Conservation (phyloP, 2,113 vertebrate species). For the Tor tambroides region DNA sequence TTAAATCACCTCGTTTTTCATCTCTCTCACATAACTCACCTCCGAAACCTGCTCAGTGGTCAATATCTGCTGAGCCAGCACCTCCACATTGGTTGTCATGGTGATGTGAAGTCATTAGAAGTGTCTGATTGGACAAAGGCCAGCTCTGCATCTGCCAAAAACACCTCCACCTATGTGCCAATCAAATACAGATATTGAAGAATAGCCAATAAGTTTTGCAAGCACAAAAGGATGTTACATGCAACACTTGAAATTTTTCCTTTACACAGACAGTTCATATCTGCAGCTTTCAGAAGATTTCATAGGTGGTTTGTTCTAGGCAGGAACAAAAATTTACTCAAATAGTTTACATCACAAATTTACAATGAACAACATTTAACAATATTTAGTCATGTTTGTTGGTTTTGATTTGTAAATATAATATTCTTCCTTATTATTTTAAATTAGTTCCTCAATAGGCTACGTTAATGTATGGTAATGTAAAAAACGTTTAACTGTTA, state of each 20-base stretch:
- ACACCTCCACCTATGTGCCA: slow-evolving; percentile 40
- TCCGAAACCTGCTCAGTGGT: no score
- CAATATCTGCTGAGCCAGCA: slow-evolving; percentile 90
- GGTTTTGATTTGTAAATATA: no score
- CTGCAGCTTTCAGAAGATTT: neutral
- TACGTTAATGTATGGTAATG: neutral
- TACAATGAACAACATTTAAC: no score
- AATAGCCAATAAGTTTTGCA: neutral
- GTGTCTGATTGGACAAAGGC: slow-evolving; percentile 77
- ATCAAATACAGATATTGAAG: neutral
- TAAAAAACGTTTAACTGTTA: neutral
- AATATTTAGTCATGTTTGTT: no score
- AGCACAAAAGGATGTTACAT: neutral
- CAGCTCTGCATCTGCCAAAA: slow-evolving; percentile 76
- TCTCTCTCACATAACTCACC: no score
- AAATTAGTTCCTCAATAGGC: neutral
- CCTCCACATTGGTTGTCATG: slow-evolving; percentile 87
- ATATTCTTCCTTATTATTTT: neutral
- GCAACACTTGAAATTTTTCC: no score
- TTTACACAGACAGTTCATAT: neutral
- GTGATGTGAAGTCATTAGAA: slow-evolving; percentile 88
- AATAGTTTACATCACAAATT: neutral
- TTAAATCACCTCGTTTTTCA: no score
- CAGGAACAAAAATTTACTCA: neutral
- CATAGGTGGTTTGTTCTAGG: neutral